Base-by-base conservation (phyloP, 2,797 vertebrate genomes). In the Chelon auratus region DNA sequence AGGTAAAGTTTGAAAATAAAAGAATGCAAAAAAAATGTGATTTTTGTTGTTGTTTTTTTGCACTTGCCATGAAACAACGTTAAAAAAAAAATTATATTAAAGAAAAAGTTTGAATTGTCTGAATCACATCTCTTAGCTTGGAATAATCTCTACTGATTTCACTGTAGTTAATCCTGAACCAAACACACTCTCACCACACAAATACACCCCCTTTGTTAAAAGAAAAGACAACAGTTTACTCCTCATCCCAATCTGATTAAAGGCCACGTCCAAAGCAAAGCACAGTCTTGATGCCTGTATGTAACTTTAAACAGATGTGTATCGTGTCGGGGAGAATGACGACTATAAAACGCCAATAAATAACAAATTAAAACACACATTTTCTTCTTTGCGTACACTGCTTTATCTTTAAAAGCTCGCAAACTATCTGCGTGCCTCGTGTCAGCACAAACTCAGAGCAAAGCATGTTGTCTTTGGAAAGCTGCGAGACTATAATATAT, bases 381-480 rank as follows among this genome's bases (percentile, higher is more conserved):
- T 9, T 10, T 50, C 20, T 20, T 10, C 10, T 48, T 48, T 9
- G 45, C 3, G 39, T 11, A 40, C 39, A 40, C 39, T 40, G 39
- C 11, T 40, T 33, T 33, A 33, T 33, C 30, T 6, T 33, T 33
- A 33, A 33, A 33, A 7, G 39, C 39, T 12, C 10, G 9, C 8
- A 3, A 40, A n/a, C 57, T 62, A 53, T 70, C 62, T 66, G 11
- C 17, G 63, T 62, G 52, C 30, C 11, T 33, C 54, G n/a, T n/a
- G 52, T 69, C 50, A 57, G 65, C 20, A 51, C 57, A 83, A 63
- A 68, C 50, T 37, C 42, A 59, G 61, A 63, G 40, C 48, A 55
- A 62, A 78, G 53, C 5, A 24, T 56, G 64, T 81, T 82, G 82
- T 75, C 74, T 45, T 80, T 53, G 51, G 51, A 24, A 24, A 15